A percentile compares a stretch with the other conserved stretches of the same genome.
phyloP scores from a whole-genome alignment of 37 sponge, comb jelly and placozoan species.

The Agelas oroides region DNA sequence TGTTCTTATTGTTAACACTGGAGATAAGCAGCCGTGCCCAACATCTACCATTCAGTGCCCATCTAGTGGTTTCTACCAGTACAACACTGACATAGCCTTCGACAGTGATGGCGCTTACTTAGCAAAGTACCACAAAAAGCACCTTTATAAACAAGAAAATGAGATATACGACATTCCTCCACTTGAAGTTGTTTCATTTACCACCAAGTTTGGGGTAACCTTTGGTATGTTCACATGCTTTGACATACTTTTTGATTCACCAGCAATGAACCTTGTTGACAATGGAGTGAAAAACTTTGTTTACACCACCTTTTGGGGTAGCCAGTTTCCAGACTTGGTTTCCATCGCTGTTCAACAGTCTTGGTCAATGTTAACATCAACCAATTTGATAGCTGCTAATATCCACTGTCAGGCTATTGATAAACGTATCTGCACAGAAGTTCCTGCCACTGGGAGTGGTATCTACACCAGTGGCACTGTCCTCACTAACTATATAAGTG shows the following conservation, averaged over 20 bases:
- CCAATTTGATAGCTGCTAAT: constrained; percentile 65
- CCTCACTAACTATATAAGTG: no score
- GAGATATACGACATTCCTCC: constrained; percentile 6
- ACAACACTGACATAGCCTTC: constrained; percentile 70
- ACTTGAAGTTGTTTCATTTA: constrained; percentile 22
- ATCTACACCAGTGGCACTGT: constrained; percentile 26
- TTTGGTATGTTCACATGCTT: constrained; percentile 82
- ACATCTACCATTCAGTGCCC: constrained; percentile 25
- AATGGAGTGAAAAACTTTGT: constrained; percentile 56
- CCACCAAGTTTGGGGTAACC: constrained; percentile 60
- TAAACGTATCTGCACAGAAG: background rate
- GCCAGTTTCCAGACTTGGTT: constrained; percentile 28
- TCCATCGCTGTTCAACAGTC: constrained; percentile 55
- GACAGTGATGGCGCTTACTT: constrained; percentile 57
- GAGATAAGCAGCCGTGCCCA: constrained; percentile 41
- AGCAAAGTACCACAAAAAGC: constrained; percentile 75
- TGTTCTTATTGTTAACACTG: constrained; percentile 56
- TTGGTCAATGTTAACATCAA: constrained; percentile 35
- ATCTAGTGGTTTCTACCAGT: constrained; percentile 45
- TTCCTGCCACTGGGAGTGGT: constrained; percentile 57
- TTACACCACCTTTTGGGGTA: constrained; percentile 76
- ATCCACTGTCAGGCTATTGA: background rate
- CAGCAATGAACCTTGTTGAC: constrained; percentile 23
- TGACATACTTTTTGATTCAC: constrained; percentile 61
- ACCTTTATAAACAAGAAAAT: constrained; percentile 38